Evolutionary conservation across 2,888 invertebrate species (phyloP).

Genomic region (Clitarchus hookeri): DNA sequence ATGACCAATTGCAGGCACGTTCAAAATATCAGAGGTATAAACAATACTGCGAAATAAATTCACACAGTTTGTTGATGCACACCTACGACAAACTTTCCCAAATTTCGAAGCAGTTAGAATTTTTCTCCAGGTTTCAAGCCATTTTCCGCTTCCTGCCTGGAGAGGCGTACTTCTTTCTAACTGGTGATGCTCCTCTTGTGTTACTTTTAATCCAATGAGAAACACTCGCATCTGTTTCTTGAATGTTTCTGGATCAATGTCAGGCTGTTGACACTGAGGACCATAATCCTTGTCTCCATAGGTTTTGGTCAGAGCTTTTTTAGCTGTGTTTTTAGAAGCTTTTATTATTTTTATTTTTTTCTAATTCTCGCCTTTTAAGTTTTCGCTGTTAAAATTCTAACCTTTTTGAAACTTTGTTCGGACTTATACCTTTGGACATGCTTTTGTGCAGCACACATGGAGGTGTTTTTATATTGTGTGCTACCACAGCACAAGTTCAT

Average conservation of each 20-base stretch:
- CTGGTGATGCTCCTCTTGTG: neutral
- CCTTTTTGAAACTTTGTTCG: too few species aligned
- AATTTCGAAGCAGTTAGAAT: neutral
- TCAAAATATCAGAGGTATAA: neutral
- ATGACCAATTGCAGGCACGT: neutral
- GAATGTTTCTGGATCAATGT: neutral
- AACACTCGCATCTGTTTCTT: too few species aligned
- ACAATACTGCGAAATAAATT: neutral
- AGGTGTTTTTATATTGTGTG: too few species aligned
- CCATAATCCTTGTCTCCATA: neutral
- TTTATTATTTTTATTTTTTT: too few species aligned
- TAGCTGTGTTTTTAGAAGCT: too few species aligned
- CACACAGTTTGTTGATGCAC: neutral
- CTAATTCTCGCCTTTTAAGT: too few species aligned
- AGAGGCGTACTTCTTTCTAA: neutral
- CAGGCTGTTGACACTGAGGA: neutral
- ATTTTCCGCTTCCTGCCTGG: neutral
- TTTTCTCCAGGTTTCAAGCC: neutral
- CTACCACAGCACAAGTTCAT: too few species aligned
- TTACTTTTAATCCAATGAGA: too few species aligned
- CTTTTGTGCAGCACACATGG: too few species aligned
- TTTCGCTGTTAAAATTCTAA: too few species aligned
- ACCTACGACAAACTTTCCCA: neutral
- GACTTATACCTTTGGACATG: too few species aligned
- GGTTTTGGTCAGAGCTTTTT: too few species aligned